Evolutionary conservation across 2,888 invertebrate species (phyloP), one percentile per base, ranked within the genome.

Genomic region (Xylota sylvarum): DNA sequence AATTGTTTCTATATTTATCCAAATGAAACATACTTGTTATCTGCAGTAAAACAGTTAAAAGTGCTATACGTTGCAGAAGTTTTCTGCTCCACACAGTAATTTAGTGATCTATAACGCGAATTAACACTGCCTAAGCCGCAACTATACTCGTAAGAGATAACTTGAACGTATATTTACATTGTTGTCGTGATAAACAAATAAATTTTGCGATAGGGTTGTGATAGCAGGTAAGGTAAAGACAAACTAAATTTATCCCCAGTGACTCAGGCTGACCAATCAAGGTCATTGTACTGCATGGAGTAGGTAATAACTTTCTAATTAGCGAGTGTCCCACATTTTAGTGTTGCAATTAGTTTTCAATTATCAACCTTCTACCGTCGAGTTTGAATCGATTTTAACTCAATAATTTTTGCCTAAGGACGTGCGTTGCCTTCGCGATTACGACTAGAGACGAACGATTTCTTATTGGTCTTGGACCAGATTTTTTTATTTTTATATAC

Each of bases 1-100:
- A 40, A 58, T 12, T n/a, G 9, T 69, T 65, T 81, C 81, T 85
- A 86, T 86, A 81, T 86, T 73, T 81, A 81, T 67, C 52, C 70
- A 17, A 40, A 55, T 69, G 43, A 58, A 76, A 48, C n/a, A 62
- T 79, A 52, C 6, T 50, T 74, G 40, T 65, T 73, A 67, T 72
- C 55, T 46, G 46, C 9, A 50, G 35, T 43, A 32, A 70, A 52
- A 62, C 2, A 2, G 5, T 58, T 23, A 27, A 43, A 35, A 72
- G 64, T 80, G 73, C 32, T 23, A 46, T 58, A 40, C 65, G 64
- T 46, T 76, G 64, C 55, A 69, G 37, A 37, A 40, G 19, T 56
- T 67, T 50, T 27, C 4, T 17, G 32, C 52, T 55, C 19, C 2
- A 64, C 17, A 6, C 43, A 55, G 6, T 5, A 52, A 23, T 55